Evolutionary conservation across 2,113 vertebrate genomes (phyloP).

Genomic region (Saccopteryx bilineata): DNA sequence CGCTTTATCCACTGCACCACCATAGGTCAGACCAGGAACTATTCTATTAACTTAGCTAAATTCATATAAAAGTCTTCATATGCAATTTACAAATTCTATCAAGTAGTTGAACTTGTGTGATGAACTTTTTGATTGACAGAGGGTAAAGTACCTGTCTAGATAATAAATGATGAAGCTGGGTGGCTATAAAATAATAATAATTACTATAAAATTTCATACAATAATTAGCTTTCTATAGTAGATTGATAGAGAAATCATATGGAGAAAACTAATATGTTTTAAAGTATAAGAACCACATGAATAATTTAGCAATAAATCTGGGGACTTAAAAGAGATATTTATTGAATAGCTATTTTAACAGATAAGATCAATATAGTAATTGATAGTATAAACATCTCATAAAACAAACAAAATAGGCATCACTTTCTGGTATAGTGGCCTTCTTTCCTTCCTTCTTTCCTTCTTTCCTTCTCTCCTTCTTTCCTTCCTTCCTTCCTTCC

Average conservation of each 20-base stretch:
- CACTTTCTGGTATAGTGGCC: neutral
- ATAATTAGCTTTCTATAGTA: neutral
- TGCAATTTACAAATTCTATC: neutral
- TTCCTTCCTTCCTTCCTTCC: too few species aligned
- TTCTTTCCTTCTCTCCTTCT: too few species aligned
- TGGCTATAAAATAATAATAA: neutral
- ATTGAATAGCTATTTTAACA: slow-evolving; percentile 38
- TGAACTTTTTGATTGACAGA: neutral
- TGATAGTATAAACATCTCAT: neutral
- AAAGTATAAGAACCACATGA: neutral
- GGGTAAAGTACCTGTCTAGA: neutral
- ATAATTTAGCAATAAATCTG: slow-evolving; percentile 27
- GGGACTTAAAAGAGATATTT: slow-evolving; percentile 3
- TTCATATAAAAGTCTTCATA: neutral
- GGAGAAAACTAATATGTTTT: neutral
- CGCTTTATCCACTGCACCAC: too few species aligned
- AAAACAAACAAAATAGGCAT: slow-evolving; percentile 44
- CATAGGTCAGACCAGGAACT: too few species aligned
- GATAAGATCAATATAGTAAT: neutral
- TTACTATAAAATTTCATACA: slow-evolving; percentile 27
- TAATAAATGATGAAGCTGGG: neutral
- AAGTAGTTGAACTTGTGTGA: neutral
- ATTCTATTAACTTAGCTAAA: neutral
- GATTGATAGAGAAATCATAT: slow-evolving; percentile 4
- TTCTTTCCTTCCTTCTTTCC: too few species aligned